Conservation (phyloP, 1,140 invertebrate genomes). For the Acromyrmex heyeri region DNA sequence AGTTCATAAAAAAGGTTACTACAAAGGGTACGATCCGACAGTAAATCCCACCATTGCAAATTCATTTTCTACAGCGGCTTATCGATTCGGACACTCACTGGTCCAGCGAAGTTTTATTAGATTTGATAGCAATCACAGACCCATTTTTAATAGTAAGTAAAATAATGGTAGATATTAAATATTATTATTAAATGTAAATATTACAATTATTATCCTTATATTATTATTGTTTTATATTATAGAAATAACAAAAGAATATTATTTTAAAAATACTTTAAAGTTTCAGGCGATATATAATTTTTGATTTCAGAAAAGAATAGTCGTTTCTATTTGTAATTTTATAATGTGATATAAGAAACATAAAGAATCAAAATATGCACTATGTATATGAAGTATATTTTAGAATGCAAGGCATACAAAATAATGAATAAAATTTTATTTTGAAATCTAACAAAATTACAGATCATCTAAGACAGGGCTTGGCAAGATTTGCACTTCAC, state of each 20-base stretch:
- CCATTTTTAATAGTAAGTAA: conserved; percentile 89
- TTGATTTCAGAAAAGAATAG: too few species aligned
- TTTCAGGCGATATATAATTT: neutral
- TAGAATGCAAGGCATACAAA: neutral
- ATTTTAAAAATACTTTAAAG: neutral
- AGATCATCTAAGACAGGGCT: neutral
- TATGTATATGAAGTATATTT: neutral
- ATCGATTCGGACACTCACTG: conserved; percentile 97
- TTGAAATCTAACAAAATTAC: neutral
- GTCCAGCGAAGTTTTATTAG: conserved; percentile 93
- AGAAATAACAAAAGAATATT: neutral
- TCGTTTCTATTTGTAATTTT: neutral
- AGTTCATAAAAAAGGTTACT: conserved; percentile 89
- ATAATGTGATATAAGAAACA: neutral
- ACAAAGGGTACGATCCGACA: conserved; percentile 91
- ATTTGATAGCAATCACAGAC: conserved; percentile 89
- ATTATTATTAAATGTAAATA: neutral
- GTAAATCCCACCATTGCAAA: conserved; percentile 96
- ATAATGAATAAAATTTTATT: neutral
- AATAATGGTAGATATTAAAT: neutral
- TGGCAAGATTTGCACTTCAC: too few species aligned
- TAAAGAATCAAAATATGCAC: neutral
- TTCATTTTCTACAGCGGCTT: conserved; percentile 97
- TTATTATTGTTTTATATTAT: neutral
- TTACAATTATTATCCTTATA: neutral